Percentiles rank a stretch among this genome's conserved stretches.
These are phyloP conservation scores for Andrena hattorfiana DNA, from an alignment of 2,888 invertebrate species.

Conservation along the genomic window DNA sequence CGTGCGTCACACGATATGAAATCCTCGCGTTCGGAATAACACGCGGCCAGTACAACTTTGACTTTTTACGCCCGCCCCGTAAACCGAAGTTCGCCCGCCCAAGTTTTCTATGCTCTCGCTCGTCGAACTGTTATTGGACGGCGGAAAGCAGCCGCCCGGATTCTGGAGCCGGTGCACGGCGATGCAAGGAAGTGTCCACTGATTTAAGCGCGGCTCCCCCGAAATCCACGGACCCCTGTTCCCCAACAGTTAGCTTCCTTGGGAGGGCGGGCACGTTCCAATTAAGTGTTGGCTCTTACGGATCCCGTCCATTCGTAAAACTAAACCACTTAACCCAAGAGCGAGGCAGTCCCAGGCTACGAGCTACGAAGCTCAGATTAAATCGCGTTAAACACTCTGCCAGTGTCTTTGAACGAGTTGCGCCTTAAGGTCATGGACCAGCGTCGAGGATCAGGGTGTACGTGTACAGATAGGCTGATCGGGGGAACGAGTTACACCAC, in stretches of 20 bases:
- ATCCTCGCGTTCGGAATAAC: conserved; percentile 18
- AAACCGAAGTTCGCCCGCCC: background rate
- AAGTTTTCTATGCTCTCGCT: background rate
- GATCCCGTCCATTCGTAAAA: conserved; percentile 72
- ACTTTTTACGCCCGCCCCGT: background rate
- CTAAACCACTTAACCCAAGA: conserved; percentile 70
- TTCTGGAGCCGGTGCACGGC: conserved; percentile 2
- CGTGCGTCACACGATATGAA: conserved; percentile 10
- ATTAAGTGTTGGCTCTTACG: conserved; percentile 72
- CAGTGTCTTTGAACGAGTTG: conserved; percentile 44
- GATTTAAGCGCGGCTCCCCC: conserved; percentile 43
- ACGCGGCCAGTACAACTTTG: background rate
- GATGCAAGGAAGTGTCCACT: conserved; percentile 23
- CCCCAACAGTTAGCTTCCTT: conserved; percentile 54
- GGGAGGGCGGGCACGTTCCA: conserved; percentile 68
- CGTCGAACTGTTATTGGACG: background rate
- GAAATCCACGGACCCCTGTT: conserved; percentile 52
- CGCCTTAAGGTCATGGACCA: conserved; percentile 24
- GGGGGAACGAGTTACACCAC: background rate
- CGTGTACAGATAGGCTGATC: background rate
- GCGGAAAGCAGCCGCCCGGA: conserved; percentile 1
- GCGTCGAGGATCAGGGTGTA: background rate
- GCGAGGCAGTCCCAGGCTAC: conserved; percentile 38
- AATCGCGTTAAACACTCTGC: conserved; percentile 61
- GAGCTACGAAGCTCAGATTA: conserved; percentile 68